Base-by-base conservation (phyloP, 2,888 invertebrate genomes). In the Trichopria drosophilae region DNA sequence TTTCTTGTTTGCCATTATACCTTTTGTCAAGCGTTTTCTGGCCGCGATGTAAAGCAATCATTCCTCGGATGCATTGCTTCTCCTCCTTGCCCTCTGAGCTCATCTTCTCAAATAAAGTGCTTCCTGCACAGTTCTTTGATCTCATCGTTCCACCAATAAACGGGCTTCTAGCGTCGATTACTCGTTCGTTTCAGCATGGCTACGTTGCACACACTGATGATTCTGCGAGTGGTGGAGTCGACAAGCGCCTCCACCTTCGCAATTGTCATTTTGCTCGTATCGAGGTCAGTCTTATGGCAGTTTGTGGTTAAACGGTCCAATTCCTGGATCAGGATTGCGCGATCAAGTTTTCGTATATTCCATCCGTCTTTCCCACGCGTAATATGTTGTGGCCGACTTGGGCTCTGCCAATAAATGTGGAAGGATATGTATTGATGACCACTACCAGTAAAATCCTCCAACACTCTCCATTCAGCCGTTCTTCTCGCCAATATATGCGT, bases 61-160 rank as follows among this genome's bases (percentile, higher is more conserved):
- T 5, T 10, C 2, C 13, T 5, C 4, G 6, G 15, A 13, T 22
- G 23, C 18, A 9, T 44, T 32, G 6, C 34, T 13, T n/a, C 44
- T 41, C 10, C 34, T 35, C 31, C 46, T 26, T 6, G 36, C 48
- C 18, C 57, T 35, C 20, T 55, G 49, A 0, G 47, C 57, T 3
- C 23, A 22, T 41, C 59, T 37, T 39, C 58, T 16, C 1, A 19
- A 18, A 29, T 41, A 31, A 7, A 56, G 41, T 7, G 57, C 59
- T 6, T 4, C 23, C 32, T 29, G 51, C 57, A 6, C 45, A n/a
- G n/a, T n/a, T n/a, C n/a, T n/a, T n/a, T n/a, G n/a, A n/a, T n/a
- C n/a, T n/a, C n/a, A n/a, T n/a, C 46, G 19, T 49, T 57, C 63
- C 62, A 60, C 60, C 59, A 60, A 41, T 60, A 56, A 5, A 53